phyloP scores from a whole-genome alignment of 2,797 vertebrate species.

The Coluber constrictor region DNA sequence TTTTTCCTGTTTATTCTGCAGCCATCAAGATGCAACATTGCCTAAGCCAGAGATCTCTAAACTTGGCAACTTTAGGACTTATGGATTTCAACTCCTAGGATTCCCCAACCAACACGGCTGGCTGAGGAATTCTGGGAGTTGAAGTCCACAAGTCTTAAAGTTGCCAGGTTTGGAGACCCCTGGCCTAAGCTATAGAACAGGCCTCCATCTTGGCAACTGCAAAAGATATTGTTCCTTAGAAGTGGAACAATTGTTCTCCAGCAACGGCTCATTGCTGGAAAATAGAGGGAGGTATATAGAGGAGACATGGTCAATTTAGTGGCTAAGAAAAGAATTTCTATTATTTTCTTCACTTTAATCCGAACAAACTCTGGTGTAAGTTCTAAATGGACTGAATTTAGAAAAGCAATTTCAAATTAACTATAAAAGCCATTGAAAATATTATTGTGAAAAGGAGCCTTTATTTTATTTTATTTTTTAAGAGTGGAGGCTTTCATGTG shows the following conservation, averaged over 20 bases:
- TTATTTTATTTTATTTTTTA: conserved; percentile 13
- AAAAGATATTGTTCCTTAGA: neutral
- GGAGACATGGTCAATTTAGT: neutral
- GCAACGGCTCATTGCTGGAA: neutral
- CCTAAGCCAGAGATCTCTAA: neutral
- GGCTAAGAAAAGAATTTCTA: neutral
- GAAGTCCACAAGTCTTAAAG: neutral
- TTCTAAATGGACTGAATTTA: conserved; percentile 20
- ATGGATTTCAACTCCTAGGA: neutral
- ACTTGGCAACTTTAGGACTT: neutral
- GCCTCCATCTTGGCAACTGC: neutral
- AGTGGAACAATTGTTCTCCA: no score
- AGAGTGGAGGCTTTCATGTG: conserved; percentile 54
- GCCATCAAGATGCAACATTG: neutral
- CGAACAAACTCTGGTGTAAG: no score
- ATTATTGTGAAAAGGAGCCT: neutral
- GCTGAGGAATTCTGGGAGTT: no score
- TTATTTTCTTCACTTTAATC: neutral
- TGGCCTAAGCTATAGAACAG: neutral
- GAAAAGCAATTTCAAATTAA: conserved; percentile 33
- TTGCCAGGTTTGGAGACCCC: neutral
- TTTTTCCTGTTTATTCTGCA: neutral
- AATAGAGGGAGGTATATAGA: neutral
- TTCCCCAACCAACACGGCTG: neutral
- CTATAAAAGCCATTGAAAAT: conserved; percentile 21